These are phyloP conservation scores for Xanthia icteritia DNA, from an alignment of 2,888 invertebrate genomes.

Conservation along the genomic window DNA sequence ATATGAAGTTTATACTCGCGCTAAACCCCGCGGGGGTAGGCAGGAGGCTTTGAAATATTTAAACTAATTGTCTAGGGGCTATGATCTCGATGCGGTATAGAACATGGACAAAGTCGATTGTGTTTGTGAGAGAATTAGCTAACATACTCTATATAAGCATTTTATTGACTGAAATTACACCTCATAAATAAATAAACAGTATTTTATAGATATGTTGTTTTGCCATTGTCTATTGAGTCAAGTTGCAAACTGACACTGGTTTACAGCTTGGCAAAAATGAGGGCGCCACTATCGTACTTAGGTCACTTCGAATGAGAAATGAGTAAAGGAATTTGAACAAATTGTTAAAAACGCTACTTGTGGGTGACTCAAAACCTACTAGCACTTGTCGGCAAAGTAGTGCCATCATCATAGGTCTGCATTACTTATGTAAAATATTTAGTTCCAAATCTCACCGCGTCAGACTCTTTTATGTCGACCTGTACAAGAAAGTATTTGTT, in stretches of 20 bases:
- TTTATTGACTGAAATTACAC: neutral
- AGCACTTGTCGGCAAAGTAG: no score
- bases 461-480: no score
- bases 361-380: no score
- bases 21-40: constrained; percentile 29
- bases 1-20: constrained; percentile 49
- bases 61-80: constrained; percentile 56
- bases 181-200: no score
- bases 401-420: no score
- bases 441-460: no score
- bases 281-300: no score
- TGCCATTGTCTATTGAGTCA: neutral
- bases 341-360: no score
- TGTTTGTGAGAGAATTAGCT: constrained; percentile 47
- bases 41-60: constrained; percentile 54
- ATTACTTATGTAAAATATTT: no score
- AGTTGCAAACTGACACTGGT: neutral
- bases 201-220: neutral
- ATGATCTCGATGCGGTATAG: constrained; percentile 63
- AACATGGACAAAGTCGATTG: constrained; percentile 51
- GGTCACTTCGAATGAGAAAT: no score
- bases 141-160: neutral
- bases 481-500: no score
- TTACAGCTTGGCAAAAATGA: neutral
- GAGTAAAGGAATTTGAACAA: no score